Evolutionary conservation across 2,888 invertebrate genomes (phyloP), one percentile per base, ranked within the genome.

Genomic region (Amphipyra berbera): DNA sequence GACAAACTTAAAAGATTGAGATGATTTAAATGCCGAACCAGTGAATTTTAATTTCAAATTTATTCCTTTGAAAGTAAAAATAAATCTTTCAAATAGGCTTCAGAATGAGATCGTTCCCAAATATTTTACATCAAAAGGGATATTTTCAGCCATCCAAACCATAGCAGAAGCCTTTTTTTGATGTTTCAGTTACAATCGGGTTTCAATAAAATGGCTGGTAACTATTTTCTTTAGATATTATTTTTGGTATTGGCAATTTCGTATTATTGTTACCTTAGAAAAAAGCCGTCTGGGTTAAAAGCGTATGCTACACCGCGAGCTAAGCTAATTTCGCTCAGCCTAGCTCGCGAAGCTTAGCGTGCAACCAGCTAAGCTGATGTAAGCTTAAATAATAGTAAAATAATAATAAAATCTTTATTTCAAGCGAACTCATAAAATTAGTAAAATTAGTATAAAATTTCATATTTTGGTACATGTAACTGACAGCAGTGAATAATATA

Each of bases 111-210:
- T 54, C 12, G 53, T 21, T 33, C 14, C 33, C 15, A 41, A 66
- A 46, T 50, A 37, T 56, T 66, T 52, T 12, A 42, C 44, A 41
- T 48, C 53, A 54, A 49, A 65, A 38, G 41, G 41, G 14, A 61
- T 61, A 53, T 41, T 57, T 61, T 53, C 30, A 42, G 42, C 9
- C 13, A 21, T 54, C 27, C 2, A 13, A 35, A 49, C 6, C n/a
- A 37, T 8, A 50, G 12, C 2, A 33, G 1, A 38, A 41, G 21
- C 1, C n/a, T 21, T 12, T 41, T 58, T 41, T 50, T 49, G 8
- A 21, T n/a, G 53, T 38, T 50, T 58, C 27, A 14, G 13, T 27
- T 13, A 15, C 30, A 52, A 42, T 53, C 30, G 12, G 12, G 7
- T 45, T 55, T 44, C 13, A 45, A 41, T 41, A 41, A 41, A 41